Evolutionary conservation across 64 coral and sea anemone species (phyloP), one percentile per base, ranked within the genome.

Genomic region (Pocillopora verrucosa): DNA sequence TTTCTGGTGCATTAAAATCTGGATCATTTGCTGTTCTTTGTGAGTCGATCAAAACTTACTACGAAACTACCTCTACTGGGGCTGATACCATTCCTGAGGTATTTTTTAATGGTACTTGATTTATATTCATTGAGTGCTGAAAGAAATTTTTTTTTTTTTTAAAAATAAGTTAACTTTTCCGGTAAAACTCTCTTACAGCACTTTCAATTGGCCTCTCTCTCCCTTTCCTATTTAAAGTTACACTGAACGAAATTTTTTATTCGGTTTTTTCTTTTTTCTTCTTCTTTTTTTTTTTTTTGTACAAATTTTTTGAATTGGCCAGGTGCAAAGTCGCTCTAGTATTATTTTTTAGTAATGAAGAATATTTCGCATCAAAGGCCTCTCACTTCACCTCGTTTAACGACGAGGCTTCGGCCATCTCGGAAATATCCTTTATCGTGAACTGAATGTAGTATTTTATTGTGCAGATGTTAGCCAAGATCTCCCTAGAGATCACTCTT

Each of bases 401-500:
- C 3, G 3, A 51, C 3, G 41, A 51, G 41, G 41, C 41, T 51
- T 51, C 41, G 7, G 7, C 3, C 41, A 51, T 51, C 41, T 3
- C 41, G 7, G 41, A 51, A 51, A 51, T 51, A 3, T 51, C 41
- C 41, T 51, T 51, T 7, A 51, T 51, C 41, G 41, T 4, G 41
- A 51, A 51, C 41, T 51, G 41, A 51, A 51, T 51, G 3, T 51
- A 51, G 41, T 51, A 51, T 58, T 20, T 30, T 70, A 5, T 58
- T 58, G 38, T 87, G 34, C 70, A 96, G 90, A 76, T 89, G 10
- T 74, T 96, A 68, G 73, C 79, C 41, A 88, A 75, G 57, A 81
- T 96, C 36, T 91, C 94, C n/a, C 79, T 92, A 56, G 94, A 96
- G 58, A 86, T 96, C 20, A 89, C 87, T 26, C 90, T 96, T 80